Evolutionary conservation across 2,797 vertebrate species (phyloP), one percentile per base, ranked within the genome.

Genomic region (Anabas testudineus): DNA sequence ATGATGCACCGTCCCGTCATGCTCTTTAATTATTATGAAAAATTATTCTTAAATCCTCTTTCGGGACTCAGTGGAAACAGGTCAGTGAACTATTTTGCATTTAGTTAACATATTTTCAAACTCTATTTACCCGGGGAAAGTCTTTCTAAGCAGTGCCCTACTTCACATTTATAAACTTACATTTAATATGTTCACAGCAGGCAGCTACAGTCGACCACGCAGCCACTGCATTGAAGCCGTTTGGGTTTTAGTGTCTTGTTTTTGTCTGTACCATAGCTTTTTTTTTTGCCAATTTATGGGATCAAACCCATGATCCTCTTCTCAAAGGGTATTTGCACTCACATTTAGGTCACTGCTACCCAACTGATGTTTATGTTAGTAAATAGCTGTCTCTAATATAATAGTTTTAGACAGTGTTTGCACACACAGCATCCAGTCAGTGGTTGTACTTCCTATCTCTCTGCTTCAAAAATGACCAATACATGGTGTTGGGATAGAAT

Each of bases 51-150:
- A 59, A 49, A 54, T 32, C 36, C 22, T 61, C 22, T 64, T 64
- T 42, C 48, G 32, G 46, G 34, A 15, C 55, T 74, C 16, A 41
- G 59, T 61, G 36, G 66, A 78, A 72, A 67, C 54, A 80, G 64
- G 73, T 64, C 78, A 83, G 36, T 64, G 68, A 72, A 60, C 61
- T 68, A 63, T 76, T 78, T 78, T 70, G 42, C 64, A 67, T 80
- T 62, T 19, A 41, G 12, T 64, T 32, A 39, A 62, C 18, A 69
- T 37, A 58, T 71, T 42, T 64, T 32, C 24, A 49, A 69, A 76
- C 66, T 67, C 74, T 26, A 56, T 72, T 48, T 46, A 74, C 51
- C 45, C 13, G 26, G 22, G 26, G 34, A 76, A 26, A 51, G 13
- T 62, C 30, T 60, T 67, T 47, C 71, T 47, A 1, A 45, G 12